Evolutionary conservation across 2,888 invertebrate species (phyloP).

Genomic region (Hyppa rectilinea): DNA sequence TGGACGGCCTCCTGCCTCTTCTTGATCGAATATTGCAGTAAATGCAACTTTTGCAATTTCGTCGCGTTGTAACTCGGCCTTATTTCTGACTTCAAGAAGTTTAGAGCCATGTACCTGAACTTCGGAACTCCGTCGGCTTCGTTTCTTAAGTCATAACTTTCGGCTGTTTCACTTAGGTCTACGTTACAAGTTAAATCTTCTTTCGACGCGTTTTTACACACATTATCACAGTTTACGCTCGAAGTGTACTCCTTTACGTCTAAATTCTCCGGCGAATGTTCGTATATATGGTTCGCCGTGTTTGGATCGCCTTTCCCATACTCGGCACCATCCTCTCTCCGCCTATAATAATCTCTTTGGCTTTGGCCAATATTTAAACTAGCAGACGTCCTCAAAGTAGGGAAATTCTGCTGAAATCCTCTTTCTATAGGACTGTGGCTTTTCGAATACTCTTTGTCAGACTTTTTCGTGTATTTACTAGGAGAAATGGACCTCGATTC

Average conservation of each 20-base stretch:
- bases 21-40: conserved; percentile 93
- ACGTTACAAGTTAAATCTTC: conserved; percentile 83
- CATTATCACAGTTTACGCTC: conserved; percentile 77
- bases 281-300: conserved; percentile 79
- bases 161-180: conserved; percentile 88
- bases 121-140: conserved; percentile 83
- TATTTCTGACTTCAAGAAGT: conserved; percentile 91
- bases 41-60: conserved; percentile 93
- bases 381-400: conserved; percentile 78
- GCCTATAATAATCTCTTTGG: conserved; percentile 69
- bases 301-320: conserved; percentile 73
- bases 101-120: conserved; percentile 86
- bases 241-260: conserved; percentile 80
- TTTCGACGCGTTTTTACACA: conserved; percentile 76
- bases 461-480: conserved; percentile 76
- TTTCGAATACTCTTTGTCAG: conserved; percentile 86
- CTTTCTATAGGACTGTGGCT: conserved; percentile 88
- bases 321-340: conserved; percentile 72
- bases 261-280: conserved; percentile 85
- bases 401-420: conserved; percentile 83
- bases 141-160: conserved; percentile 85
- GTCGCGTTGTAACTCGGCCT: conserved; percentile 93
- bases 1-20: conserved; percentile 92
- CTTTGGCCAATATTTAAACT: conserved; percentile 80
- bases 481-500: conserved; percentile 86